phyloP scores from a whole-genome alignment of 2,113 vertebrate genomes.

The Melospiza melodia region DNA sequence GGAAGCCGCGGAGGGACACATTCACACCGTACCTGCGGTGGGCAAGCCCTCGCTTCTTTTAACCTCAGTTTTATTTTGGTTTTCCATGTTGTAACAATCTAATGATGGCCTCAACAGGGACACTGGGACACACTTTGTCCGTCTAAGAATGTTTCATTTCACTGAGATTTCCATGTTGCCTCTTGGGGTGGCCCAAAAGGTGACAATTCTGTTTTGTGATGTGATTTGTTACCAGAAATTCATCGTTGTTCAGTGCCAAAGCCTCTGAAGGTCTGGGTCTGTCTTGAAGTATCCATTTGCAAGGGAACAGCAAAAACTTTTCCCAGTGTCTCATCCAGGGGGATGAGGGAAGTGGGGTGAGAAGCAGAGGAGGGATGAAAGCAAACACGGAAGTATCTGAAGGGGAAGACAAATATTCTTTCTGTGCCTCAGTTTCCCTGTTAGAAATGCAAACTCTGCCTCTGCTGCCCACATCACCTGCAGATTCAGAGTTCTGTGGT shows the following conservation, averaged over 20 bases:
- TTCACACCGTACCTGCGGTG: background rate
- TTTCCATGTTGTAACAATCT: background rate
- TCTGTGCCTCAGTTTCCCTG: background rate
- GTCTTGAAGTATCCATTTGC: background rate
- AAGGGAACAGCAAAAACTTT: background rate
- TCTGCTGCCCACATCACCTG: rapidly evolving
- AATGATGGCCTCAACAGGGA: background rate
- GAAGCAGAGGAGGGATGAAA: background rate
- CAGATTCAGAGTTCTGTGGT: background rate
- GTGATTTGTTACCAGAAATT: background rate
- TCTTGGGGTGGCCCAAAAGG: background rate
- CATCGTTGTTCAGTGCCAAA: background rate
- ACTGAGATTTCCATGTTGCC: background rate
- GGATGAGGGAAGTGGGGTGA: rapidly evolving
- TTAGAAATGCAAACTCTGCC: background rate
- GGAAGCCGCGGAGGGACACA: background rate
- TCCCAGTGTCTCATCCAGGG: background rate
- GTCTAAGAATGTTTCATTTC: background rate
- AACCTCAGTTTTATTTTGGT: background rate
- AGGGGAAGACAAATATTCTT: background rate
- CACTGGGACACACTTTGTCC: background rate
- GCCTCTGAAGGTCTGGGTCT: background rate
- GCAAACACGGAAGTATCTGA: background rate
- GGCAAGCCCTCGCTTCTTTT: background rate
- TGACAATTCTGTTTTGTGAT: background rate